phyloP scores from a whole-genome alignment of 2,888 invertebrate species.

The Tipula unca region DNA sequence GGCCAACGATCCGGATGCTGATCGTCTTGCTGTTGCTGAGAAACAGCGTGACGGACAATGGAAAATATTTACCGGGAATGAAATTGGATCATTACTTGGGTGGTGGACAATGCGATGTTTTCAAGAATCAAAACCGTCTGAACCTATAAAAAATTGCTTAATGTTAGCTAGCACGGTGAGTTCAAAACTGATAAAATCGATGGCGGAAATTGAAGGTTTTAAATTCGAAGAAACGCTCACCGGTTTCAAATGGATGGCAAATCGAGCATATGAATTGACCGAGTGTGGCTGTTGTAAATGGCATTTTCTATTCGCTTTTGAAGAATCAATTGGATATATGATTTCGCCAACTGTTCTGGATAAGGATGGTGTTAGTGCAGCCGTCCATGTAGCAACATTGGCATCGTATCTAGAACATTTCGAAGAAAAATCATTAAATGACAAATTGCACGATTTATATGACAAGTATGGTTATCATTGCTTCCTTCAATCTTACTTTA shows the following conservation, averaged over 20 bases:
- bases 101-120: slow-evolving; percentile 80
- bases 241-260: slow-evolving; percentile 99
- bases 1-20: slow-evolving; percentile 98
- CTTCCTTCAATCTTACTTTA: slow-evolving; percentile 79
- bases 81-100: slow-evolving; percentile 85
- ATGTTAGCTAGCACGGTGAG: slow-evolving; percentile 93
- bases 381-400: slow-evolving; percentile 71
- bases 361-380: slow-evolving; percentile 94
- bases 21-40: slow-evolving; percentile 89
- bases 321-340: slow-evolving; percentile 99
- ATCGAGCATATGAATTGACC: slow-evolving; percentile 64
- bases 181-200: slow-evolving; percentile 81
- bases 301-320: slow-evolving; percentile 84
- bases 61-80: slow-evolving; percentile 92
- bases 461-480: slow-evolving; percentile 81
- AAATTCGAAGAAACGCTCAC: slow-evolving; percentile 83
- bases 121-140: slow-evolving; percentile 43
- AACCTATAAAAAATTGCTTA: slow-evolving; percentile 54
- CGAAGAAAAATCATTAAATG: slow-evolving; percentile 47
- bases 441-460: slow-evolving; percentile 70
- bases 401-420: slow-evolving; percentile 57
- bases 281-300: slow-evolving; percentile 50
- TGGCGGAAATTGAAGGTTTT: slow-evolving; percentile 71
- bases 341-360: slow-evolving; percentile 78
- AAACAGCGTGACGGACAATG: slow-evolving; percentile 60